phyloP scores from a whole-genome alignment of 2,888 invertebrate genomes.

The Diadromus collaris region DNA sequence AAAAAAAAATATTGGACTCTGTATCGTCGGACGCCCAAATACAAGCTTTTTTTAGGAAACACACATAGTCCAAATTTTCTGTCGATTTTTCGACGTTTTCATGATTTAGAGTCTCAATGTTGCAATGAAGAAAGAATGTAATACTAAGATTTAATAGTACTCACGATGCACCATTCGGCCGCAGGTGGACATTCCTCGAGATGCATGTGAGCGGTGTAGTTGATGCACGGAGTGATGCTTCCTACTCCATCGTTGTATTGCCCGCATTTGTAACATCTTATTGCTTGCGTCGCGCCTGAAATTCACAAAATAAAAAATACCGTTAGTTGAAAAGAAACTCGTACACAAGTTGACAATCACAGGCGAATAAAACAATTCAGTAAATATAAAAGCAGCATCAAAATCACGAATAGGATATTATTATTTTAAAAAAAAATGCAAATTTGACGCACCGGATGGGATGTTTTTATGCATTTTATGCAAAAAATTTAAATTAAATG shows the following conservation, averaged over 20 bases:
- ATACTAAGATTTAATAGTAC: slow-evolving; percentile 79
- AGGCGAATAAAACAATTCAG: too few relatives aligned
- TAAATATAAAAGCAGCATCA: too few relatives aligned
- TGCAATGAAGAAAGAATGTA: too few relatives aligned
- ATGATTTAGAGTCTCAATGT: not conserved
- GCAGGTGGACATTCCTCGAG: slow-evolving; percentile 86
- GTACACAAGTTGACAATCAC: not conserved
- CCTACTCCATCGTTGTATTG: slow-evolving; percentile 93
- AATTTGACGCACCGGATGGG: not conserved
- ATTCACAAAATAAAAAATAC: slow-evolving; percentile 55
- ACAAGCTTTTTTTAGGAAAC: not conserved
- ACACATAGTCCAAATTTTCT: not conserved
- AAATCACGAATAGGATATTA: too few relatives aligned
- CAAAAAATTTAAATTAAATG: not conserved
- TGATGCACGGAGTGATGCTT: slow-evolving; percentile 92
- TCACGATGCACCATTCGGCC: slow-evolving; percentile 89
- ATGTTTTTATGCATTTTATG: too few relatives aligned
- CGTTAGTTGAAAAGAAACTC: not conserved
- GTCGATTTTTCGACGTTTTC: not conserved
- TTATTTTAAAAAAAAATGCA: too few relatives aligned
- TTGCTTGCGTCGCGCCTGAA: slow-evolving; percentile 79
- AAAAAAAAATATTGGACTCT: not conserved
- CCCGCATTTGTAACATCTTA: slow-evolving; percentile 90
- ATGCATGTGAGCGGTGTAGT: slow-evolving; percentile 85
- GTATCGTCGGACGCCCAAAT: not conserved